phyloP scores from a whole-genome alignment of 1,140 invertebrate species.

The Amphibalanus amphitrite region DNA sequence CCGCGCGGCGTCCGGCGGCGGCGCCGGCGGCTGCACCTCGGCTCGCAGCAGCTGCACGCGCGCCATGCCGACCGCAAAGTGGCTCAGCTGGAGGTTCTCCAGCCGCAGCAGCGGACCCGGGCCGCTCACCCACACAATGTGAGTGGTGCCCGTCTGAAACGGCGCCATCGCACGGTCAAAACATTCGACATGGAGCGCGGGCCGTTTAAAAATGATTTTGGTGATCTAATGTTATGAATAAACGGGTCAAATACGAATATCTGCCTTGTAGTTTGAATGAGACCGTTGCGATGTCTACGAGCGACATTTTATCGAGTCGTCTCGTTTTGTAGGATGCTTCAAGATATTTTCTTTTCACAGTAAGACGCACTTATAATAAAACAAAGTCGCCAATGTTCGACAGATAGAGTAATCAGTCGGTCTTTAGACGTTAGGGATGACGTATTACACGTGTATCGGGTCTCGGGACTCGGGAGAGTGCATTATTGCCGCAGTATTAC shows the following conservation, averaged over 20 bases:
- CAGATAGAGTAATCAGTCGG: too few species aligned
- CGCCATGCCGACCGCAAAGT: constrained; percentile 42
- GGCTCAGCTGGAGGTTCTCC: constrained; percentile 41
- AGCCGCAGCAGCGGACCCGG: constrained; percentile 42
- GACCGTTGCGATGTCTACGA: neutral
- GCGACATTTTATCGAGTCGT: constrained; percentile 6
- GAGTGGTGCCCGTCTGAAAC: constrained; percentile 62
- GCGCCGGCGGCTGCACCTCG: constrained; percentile 26
- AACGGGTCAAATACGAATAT: too few species aligned
- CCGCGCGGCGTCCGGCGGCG: neutral
- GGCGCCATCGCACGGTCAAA: neutral
- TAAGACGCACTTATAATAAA: too few species aligned
- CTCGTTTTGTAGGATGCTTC: constrained; percentile 3
- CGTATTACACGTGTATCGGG: too few species aligned
- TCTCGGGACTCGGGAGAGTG: too few species aligned
- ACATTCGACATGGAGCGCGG: constrained; percentile 7
- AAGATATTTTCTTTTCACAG: too few species aligned
- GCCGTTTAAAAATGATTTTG: too few species aligned
- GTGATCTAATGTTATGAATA: too few species aligned
- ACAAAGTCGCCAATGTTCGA: too few species aligned
- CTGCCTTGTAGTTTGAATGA: constrained; percentile 9
- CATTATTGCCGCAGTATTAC: too few species aligned
- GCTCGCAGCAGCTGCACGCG: constrained; percentile 55
- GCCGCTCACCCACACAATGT: constrained; percentile 61
- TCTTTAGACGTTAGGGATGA: too few species aligned